Evolutionary conservation across 2,888 invertebrate genomes (phyloP).

Genomic region (Aphidoletes aphidimyza): DNA sequence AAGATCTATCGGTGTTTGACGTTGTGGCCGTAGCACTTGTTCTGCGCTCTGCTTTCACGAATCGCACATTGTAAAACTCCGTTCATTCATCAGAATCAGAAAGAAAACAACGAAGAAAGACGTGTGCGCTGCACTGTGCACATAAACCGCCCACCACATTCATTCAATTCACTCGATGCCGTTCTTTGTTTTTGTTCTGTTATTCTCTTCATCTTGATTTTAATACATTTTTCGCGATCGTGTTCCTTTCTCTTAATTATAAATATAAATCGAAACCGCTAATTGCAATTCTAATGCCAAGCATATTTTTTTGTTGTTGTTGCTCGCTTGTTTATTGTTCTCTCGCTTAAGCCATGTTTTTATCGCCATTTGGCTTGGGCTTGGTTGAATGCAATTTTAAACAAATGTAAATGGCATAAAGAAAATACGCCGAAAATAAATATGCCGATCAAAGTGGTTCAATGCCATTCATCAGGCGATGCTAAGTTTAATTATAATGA

Average conservation of each 20-base stretch:
- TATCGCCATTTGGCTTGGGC: neutral
- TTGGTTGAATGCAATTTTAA: neutral
- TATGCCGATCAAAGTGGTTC: neutral
- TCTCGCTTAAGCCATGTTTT: too few relatives aligned
- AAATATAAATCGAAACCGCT: constrained; percentile 30
- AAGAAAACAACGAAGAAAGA: neutral
- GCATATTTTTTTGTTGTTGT: neutral
- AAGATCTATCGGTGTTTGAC: too few relatives aligned
- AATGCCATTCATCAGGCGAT: neutral
- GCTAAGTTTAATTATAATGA: neutral
- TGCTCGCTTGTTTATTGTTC: neutral
- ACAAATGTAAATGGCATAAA: neutral
- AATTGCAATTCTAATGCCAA: constrained; percentile 37
- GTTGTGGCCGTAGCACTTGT: neutral
- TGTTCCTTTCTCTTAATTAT: constrained; percentile 36
- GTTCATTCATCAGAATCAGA: neutral
- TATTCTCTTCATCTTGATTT: neutral
- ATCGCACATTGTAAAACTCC: neutral
- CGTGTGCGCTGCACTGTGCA: neutral
- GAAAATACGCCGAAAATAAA: neutral
- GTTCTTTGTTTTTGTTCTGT: neutral
- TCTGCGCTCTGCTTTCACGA: neutral
- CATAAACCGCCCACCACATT: constrained; percentile 2
- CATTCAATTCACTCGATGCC: too few relatives aligned
- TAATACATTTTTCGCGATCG: neutral